Percentiles rank a stretch among this genome's conserved stretches.
Conservation (phyloP, 2,113 vertebrate species). For the Ophthalmolycus amberensis region DNA sequence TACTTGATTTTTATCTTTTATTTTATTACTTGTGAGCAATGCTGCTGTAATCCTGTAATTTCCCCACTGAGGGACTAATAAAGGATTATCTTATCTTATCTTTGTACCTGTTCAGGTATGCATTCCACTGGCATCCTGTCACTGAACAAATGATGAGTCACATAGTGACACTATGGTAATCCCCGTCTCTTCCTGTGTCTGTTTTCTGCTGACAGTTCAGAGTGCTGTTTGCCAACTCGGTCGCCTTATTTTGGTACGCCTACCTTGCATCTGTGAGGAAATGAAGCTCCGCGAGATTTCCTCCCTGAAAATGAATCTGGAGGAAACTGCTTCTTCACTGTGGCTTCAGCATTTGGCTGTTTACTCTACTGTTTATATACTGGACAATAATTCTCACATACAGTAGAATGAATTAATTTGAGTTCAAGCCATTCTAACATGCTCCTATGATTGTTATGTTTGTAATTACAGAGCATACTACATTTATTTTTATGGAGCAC, state of each 20-base stretch:
- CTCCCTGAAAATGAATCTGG: not conserved
- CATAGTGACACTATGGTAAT: not conserved
- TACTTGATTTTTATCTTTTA: too few species aligned
- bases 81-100: too few species aligned
- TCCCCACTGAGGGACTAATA: too few species aligned
- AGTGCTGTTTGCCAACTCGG: conserved; percentile 89
- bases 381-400: not conserved
- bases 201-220: conserved; percentile 82
- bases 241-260: conserved; percentile 90
- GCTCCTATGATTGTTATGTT: conserved; percentile 20
- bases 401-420: not conserved
- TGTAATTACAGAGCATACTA: conserved; percentile 9
- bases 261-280: conserved; percentile 89
- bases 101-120: conserved; percentile 88
- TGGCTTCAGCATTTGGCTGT: not conserved
- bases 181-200: not conserved
- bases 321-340: not conserved
- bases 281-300: conserved; percentile 62
- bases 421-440: conserved; percentile 19
- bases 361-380: conserved; percentile 7
- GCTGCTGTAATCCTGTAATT: too few species aligned
- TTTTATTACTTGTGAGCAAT: too few species aligned
- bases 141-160: not conserved
- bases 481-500: conserved; percentile 12
- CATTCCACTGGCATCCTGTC: not conserved